Percentiles rank a stretch among this genome's conserved stretches.
Conservation (phyloP, 1,140 invertebrate species). For the Arion vulgaris region DNA sequence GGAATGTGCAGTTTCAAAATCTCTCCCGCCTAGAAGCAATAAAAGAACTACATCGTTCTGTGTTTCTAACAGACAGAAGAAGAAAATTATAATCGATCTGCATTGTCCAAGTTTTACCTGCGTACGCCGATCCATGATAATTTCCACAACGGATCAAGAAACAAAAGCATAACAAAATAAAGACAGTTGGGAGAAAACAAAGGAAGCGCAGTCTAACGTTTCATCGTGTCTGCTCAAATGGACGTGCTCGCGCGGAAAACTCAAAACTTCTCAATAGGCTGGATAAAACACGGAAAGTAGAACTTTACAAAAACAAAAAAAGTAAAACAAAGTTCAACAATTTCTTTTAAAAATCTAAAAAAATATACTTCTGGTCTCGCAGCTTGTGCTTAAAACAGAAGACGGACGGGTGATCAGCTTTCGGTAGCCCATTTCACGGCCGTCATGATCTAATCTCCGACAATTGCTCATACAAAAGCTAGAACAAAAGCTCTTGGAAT, state of each 20-base stretch:
- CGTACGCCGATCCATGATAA: background rate
- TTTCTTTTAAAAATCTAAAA: no score
- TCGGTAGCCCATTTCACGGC: background rate
- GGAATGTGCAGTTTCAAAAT: no score
- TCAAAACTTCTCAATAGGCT: background rate
- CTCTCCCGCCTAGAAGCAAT: no score
- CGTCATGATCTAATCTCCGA: background rate
- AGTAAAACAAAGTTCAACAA: no score
- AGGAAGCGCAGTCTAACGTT: background rate
- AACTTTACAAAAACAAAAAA: background rate
- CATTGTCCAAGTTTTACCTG: background rate
- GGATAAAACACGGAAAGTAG: background rate
- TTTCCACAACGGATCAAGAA: background rate
- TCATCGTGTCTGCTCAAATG: background rate
- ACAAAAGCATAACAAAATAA: background rate
- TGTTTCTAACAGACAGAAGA: background rate
- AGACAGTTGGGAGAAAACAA: slow-evolving; percentile 4
- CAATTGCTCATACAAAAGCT: background rate
- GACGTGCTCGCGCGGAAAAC: background rate
- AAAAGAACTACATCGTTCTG: no score
- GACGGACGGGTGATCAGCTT: background rate
- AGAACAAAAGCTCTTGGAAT: background rate
- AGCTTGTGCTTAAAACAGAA: background rate
- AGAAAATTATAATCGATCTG: background rate
- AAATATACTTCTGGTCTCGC: background rate